Evolutionary conservation across 2,113 vertebrate genomes (phyloP).

Genomic region (Mobula hypostoma): DNA sequence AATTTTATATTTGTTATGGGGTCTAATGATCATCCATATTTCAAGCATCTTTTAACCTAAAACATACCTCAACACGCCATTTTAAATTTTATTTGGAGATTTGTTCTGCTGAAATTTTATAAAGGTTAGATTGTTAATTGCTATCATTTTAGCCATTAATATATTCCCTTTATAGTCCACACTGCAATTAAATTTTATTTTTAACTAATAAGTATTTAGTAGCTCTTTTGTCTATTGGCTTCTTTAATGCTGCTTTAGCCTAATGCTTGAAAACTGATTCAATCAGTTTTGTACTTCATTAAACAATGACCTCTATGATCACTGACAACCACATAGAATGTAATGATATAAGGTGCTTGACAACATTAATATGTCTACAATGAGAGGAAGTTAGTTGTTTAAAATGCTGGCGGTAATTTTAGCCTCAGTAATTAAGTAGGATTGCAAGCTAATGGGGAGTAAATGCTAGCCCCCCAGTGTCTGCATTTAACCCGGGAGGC

Average conservation of each 20-base stretch:
- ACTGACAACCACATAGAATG: not conserved
- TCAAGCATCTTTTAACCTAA: not conserved
- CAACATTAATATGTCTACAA: not conserved
- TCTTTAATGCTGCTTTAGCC: not conserved
- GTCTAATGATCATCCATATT: not conserved
- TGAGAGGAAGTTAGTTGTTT: not conserved
- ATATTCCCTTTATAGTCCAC: not conserved
- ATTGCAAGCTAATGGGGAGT: too few species aligned
- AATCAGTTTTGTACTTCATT: slow-evolving; percentile 24
- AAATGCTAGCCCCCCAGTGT: too few species aligned
- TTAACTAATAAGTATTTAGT: not conserved
- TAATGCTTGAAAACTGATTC: slow-evolving; percentile 11
- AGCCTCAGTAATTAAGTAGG: too few species aligned
- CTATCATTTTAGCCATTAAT: not conserved
- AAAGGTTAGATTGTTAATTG: not conserved
- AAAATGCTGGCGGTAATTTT: not conserved
- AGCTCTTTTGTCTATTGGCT: not conserved
- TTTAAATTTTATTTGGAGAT: not conserved
- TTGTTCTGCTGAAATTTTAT: not conserved
- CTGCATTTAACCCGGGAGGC: too few species aligned
- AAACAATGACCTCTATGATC: not conserved
- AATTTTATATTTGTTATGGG: too few species aligned
- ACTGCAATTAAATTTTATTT: not conserved
- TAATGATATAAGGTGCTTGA: slow-evolving; percentile 23
- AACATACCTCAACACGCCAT: not conserved